These are phyloP conservation scores for Myiotriccus ornatus DNA, from an alignment of 2,797 vertebrate species.

Conservation along the genomic window DNA sequence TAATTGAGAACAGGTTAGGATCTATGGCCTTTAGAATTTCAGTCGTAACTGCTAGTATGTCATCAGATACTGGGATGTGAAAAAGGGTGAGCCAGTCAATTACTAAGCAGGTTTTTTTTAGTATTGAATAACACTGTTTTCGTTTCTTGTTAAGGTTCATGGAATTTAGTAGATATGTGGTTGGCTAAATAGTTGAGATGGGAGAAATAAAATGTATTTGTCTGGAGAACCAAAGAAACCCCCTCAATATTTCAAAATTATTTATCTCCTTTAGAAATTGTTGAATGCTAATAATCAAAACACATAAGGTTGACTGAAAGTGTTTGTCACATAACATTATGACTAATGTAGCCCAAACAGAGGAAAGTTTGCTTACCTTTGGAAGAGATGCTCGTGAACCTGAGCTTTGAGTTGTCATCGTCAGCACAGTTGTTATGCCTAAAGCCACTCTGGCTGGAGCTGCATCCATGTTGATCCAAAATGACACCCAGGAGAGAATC, in stretches of 20 bases:
- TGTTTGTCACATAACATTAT: background rate
- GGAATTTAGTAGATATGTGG: background rate
- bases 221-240: rapidly evolving
- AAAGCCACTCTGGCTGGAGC: slow-evolving; percentile 93
- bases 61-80: background rate
- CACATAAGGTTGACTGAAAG: background rate
- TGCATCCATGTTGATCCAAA: slow-evolving; percentile 99
- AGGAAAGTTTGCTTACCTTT: slow-evolving; percentile 78
- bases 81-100: background rate
- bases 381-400: slow-evolving; percentile 94
- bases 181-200: background rate
- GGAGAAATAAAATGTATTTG: background rate
- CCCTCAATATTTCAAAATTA: background rate
- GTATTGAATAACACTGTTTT: background rate
- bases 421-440: slow-evolving; percentile 95
- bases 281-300: background rate
- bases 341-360: background rate
- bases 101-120: background rate
- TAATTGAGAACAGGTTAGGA: background rate
- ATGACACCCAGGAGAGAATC: slow-evolving; percentile 96
- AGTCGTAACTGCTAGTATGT: background rate
- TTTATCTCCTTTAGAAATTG: background rate
- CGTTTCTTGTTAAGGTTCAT: background rate
- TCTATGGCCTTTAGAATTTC: background rate
- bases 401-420: slow-evolving; percentile 97